Conservation (phyloP, 2,113 vertebrate species). For the Cettia cetti region DNA sequence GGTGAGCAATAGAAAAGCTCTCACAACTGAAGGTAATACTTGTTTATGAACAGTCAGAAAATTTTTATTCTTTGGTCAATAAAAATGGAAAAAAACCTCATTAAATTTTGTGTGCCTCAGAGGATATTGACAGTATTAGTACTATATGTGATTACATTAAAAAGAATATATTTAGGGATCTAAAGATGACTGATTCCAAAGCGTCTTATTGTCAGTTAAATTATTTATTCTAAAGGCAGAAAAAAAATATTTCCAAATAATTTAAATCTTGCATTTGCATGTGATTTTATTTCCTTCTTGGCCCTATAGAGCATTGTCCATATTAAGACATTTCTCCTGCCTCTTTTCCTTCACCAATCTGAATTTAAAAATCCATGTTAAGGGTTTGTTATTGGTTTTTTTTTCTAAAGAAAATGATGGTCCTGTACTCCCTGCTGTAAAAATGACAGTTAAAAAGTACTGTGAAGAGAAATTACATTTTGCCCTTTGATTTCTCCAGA, state of each 20-base stretch:
- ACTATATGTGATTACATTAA: background rate
- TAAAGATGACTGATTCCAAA: background rate
- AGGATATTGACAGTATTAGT: background rate
- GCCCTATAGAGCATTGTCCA: background rate
- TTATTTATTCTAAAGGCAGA: background rate
- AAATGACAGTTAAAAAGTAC: background rate
- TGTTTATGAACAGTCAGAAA: background rate
- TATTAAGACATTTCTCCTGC: background rate
- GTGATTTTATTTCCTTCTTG: background rate
- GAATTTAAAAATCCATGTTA: background rate
- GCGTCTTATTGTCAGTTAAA: background rate
- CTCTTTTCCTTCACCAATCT: background rate
- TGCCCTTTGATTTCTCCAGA: background rate
- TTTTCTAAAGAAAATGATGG: background rate
- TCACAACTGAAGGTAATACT: background rate
- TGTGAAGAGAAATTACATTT: slow-evolving; percentile 2
- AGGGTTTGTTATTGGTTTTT: background rate
- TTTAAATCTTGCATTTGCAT: background rate
- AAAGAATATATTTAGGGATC: background rate
- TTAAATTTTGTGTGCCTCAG: background rate
- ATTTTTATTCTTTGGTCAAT: background rate
- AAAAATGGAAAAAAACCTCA: background rate
- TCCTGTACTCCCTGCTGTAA: background rate
- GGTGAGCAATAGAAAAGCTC: background rate
- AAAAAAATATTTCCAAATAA: background rate